phyloP scores from a whole-genome alignment of 1,140 invertebrate species.

The Drosophila busckii region DNA sequence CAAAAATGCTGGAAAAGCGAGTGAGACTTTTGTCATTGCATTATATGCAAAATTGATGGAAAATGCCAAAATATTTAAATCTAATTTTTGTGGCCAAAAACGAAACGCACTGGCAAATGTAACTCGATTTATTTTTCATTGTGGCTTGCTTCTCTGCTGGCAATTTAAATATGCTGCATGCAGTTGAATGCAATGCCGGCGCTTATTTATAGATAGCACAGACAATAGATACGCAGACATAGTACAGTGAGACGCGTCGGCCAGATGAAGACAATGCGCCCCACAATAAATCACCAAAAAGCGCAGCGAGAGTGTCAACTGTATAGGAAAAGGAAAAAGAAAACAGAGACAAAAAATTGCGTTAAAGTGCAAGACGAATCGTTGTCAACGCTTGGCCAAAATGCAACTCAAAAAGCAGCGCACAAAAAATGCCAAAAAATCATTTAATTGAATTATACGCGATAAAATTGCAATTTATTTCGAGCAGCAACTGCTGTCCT shows the following conservation, averaged over 20 bases:
- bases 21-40: slow-evolving; percentile 10
- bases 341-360: slow-evolving; percentile 4
- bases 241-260: not conserved
- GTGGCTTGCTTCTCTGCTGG: slow-evolving; percentile 25
- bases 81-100: slow-evolving; percentile 55
- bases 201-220: slow-evolving; percentile 44
- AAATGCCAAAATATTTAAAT: slow-evolving; percentile 76
- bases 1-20: slow-evolving; percentile 5
- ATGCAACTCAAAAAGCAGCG: too few relatives aligned
- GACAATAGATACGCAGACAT: slow-evolving; percentile 26
- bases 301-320: slow-evolving; percentile 34
- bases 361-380: too few relatives aligned
- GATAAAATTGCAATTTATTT: slow-evolving; percentile 63
- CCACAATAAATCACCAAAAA: slow-evolving; percentile 49
- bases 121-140: too few relatives aligned
- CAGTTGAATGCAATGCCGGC: slow-evolving; percentile 30
- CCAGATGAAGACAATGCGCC: slow-evolving; percentile 16
- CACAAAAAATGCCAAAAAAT: slow-evolving; percentile 40
- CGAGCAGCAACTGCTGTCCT: slow-evolving; percentile 39
- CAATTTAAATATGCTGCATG: slow-evolving; percentile 61
- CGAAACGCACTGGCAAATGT: too few relatives aligned
- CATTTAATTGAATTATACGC: slow-evolving; percentile 69
- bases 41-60: slow-evolving; percentile 71
- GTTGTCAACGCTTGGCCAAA: too few relatives aligned
- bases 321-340: slow-evolving; percentile 1